phyloP scores from a whole-genome alignment of 2,888 invertebrate genomes.

The Sphaerophoria rueppellii region DNA sequence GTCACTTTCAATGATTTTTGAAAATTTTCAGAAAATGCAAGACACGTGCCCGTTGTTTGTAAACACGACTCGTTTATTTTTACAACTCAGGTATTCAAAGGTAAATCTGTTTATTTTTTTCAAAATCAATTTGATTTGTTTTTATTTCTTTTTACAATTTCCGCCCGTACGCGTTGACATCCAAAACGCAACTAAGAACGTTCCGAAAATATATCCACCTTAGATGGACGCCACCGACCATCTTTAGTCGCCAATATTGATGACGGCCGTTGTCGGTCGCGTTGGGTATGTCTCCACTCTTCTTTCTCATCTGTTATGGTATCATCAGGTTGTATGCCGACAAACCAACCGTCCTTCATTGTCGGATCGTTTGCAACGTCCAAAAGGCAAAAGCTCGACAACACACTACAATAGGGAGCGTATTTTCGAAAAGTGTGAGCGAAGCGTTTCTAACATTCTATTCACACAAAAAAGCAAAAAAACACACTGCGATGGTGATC shows the following conservation, averaged over 20 bases:
- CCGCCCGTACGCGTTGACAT: conserved; percentile 80
- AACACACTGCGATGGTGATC: conserved; percentile 33
- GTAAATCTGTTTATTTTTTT: conserved; percentile 15
- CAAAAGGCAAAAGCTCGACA: conserved; percentile 36
- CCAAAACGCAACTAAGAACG: conserved; percentile 82
- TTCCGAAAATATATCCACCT: conserved; percentile 79
- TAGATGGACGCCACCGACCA: conserved; percentile 79
- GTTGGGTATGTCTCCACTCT: conserved; percentile 48
- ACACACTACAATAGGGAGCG: conserved; percentile 64
- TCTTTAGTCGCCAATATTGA: neutral
- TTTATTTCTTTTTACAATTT: conserved; percentile 21
- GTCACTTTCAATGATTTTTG: neutral
- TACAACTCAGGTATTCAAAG: conserved; percentile 22
- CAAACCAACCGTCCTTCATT: conserved; percentile 48
- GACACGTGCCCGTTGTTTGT: conserved; percentile 66
- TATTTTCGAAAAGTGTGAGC: conserved; percentile 47
- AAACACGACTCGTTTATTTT: conserved; percentile 46
- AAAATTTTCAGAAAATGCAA: conserved; percentile 17
- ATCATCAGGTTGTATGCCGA: conserved; percentile 17
- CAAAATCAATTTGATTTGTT: conserved; percentile 4
- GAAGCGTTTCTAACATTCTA: conserved; percentile 62
- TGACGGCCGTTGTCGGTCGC: conserved; percentile 43
- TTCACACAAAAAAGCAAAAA: conserved; percentile 50
- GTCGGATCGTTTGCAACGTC: conserved; percentile 53
- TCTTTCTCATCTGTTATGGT: conserved; percentile 36